Evolutionary conservation across 2,888 invertebrate species (phyloP), one percentile per base, ranked within the genome.

Genomic region (Rutpela maculata): DNA sequence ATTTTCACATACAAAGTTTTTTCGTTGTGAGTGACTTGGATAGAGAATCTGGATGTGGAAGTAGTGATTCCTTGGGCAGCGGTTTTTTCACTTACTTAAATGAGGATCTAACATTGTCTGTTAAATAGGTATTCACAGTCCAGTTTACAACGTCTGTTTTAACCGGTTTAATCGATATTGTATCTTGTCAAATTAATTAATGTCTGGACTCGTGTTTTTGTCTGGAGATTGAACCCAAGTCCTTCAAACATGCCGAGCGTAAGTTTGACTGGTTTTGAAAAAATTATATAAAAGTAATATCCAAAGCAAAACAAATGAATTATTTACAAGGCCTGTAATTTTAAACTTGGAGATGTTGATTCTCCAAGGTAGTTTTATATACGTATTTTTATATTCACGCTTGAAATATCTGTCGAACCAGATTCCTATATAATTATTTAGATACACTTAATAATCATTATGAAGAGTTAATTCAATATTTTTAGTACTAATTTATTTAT

Each of bases 301-400:
- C 31, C 31, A 35, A 35, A 35, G 31, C 31, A 22, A 62, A 65
- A 65, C 15, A 19, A 65, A 63, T 35, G 17, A 43, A 65, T 43
- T 65, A 11, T 19, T 0, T 9, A 15, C 26, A n/a, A 56, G 68
- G 59, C 69, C 18, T 38, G 69, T 59, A n/a, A 31, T 56, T 69
- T 69, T 69, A 18, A 15, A 57, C 17, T 57, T 26, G 31, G 17
- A 69, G 69, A 69, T 59, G 69, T 38, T 56, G 69, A 12, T 35
- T 35, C 17, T 69, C 17, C 69, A 69, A 69, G 69, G 69, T 59
- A 31, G 10, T 31, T 68, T 22, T 56, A 57, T 19, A 26, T 4
- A 26, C 22, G 11, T 59, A 59, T 50, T 50, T 50, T 50, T 50
- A 50, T 50, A 50, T 50, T n/a, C 50, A 7, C n/a, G n/a, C n/a